Percentiles rank a stretch among this genome's conserved stretches.
Evolutionary conservation across 2,113 vertebrate species (phyloP).

Genomic region (Periophthalmus modestus): DNA sequence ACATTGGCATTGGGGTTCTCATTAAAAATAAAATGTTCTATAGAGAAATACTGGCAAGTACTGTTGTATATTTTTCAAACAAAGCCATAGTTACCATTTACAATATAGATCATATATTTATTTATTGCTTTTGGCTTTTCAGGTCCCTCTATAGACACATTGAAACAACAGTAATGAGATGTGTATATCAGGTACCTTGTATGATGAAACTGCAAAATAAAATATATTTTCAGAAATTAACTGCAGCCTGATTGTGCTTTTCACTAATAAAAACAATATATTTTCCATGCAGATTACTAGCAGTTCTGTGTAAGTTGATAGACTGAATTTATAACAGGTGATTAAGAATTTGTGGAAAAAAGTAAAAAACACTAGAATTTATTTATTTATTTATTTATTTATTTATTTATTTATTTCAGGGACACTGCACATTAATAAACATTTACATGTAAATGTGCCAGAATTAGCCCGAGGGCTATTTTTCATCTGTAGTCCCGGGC

Average conservation of each 20-base stretch:
- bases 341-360: background rate
- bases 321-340: constrained; percentile 3
- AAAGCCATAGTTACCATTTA: background rate
- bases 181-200: background rate
- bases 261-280: background rate
- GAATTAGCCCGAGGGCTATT: no score
- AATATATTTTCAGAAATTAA: background rate
- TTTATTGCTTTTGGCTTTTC: background rate
- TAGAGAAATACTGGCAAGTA: no score
- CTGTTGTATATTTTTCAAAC: no score
- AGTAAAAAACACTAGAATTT: no score
- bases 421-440: no score
- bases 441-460: no score
- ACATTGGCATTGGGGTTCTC: no score
- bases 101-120: background rate
- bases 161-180: no score
- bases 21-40: no score
- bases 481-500: no score
- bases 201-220: background rate
- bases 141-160: background rate
- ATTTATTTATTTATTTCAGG: no score
- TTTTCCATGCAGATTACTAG: background rate
- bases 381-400: no score
- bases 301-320: background rate
- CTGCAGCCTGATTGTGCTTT: background rate